phyloP scores from a whole-genome alignment of 2,113 vertebrate species.

The Festucalex cinctus region DNA sequence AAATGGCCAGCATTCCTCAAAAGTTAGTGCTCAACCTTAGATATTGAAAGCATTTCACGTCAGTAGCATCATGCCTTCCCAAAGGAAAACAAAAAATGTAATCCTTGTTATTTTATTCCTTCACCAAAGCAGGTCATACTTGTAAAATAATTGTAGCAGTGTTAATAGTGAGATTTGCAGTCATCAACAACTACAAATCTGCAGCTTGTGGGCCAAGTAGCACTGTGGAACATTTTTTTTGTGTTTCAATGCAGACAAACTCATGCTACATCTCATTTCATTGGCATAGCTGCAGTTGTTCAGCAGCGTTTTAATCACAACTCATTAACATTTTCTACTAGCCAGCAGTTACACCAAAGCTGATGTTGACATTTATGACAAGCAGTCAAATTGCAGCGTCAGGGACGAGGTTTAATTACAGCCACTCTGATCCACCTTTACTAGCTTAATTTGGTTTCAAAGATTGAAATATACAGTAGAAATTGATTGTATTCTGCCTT shows the following conservation, averaged over 20 bases:
- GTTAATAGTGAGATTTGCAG: too few relatives aligned
- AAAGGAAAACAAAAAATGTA: too few relatives aligned
- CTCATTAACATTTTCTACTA: conserved; percentile 2
- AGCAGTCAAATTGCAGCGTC: neutral
- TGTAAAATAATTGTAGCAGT: neutral
- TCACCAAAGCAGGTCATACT: neutral
- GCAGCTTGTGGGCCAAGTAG: neutral
- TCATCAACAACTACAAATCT: neutral
- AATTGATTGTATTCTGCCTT: neutral
- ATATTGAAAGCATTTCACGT: too few relatives aligned
- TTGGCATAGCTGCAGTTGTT: neutral
- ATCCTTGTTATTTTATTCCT: too few relatives aligned
- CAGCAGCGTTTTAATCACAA: neutral
- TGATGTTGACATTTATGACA: neutral
- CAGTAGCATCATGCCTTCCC: too few relatives aligned
- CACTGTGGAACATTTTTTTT: neutral
- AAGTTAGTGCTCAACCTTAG: too few relatives aligned
- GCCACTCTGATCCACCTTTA: neutral
- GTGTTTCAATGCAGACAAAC: neutral
- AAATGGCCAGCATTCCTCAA: too few relatives aligned
- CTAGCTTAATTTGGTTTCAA: neutral
- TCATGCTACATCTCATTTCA: neutral
- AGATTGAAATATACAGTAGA: neutral
- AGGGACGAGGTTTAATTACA: neutral
- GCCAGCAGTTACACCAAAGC: neutral